Evolutionary conservation across 2,888 invertebrate species (phyloP).

Genomic region (Temnothorax rugatulus): DNA sequence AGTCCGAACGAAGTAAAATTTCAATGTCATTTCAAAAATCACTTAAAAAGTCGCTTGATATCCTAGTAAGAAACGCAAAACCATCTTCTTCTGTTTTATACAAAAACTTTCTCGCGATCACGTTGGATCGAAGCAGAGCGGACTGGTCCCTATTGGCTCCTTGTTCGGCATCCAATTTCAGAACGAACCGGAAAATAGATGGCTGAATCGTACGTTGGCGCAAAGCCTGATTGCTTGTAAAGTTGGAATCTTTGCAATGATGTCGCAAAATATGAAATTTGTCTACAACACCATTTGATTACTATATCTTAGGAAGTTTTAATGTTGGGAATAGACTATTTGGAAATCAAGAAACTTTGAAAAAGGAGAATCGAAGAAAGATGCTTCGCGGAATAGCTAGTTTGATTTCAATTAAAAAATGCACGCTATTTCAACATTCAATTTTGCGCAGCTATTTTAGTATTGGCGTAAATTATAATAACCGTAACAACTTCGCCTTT

Average conservation of each 20-base stretch:
- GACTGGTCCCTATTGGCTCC: conserved; percentile 42
- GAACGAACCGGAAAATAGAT: conserved; percentile 57
- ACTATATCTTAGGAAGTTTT: not conserved
- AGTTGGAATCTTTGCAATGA: not conserved
- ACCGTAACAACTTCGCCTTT: not conserved
- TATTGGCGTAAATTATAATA: not conserved
- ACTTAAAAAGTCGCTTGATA: conserved; percentile 7
- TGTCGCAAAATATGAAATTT: not conserved
- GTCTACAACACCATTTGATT: not conserved
- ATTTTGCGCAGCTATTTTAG: not conserved
- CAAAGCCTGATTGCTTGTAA: conserved; percentile 12
- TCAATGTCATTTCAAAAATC: not conserved
- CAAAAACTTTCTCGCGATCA: conserved; percentile 51
- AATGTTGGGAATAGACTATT: not conserved
- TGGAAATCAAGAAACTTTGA: not conserved
- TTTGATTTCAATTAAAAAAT: not conserved
- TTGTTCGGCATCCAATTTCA: conserved; percentile 61
- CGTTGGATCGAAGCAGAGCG: conserved; percentile 42
- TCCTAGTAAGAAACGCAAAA: not conserved
- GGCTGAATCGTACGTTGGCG: conserved; percentile 30
- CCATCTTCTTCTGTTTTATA: not conserved
- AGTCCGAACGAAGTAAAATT: conserved; percentile 24
- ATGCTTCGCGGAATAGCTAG: too few relatives aligned
- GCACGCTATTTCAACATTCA: not conserved
- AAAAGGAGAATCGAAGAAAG: not conserved